phyloP scores from a whole-genome alignment of 2,797 vertebrate genomes.

The Poeciliopsis turneri region DNA sequence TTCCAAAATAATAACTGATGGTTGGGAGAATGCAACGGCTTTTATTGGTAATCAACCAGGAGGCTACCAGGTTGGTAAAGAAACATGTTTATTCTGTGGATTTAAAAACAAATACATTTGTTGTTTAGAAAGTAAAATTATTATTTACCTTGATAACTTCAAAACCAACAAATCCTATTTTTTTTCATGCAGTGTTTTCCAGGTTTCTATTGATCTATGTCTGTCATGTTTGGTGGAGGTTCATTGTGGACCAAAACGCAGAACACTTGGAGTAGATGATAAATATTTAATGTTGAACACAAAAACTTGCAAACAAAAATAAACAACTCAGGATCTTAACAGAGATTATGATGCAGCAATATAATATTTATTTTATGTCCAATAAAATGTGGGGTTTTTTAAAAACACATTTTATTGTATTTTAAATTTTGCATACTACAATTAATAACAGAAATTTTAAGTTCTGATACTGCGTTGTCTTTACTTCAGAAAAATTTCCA shows the following conservation, averaged over 20 bases:
- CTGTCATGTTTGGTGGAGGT: too few relatives aligned
- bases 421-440: not conserved
- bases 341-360: not conserved
- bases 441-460: not conserved
- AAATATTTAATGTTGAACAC: too few relatives aligned
- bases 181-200: not conserved
- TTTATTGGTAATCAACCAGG: conserved; percentile 76
- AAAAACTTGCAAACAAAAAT: too few relatives aligned
- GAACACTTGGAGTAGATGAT: too few relatives aligned
- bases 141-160: not conserved
- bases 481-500: not conserved
- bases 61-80: conserved; percentile 74
- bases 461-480: not conserved
- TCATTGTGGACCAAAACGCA: too few relatives aligned
- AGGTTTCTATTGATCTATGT: not conserved
- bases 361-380: not conserved
- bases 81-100: not conserved
- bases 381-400: not conserved
- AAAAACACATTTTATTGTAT: not conserved
- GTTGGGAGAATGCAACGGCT: conserved; percentile 71
- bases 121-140: not conserved
- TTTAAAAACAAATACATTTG: not conserved
- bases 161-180: not conserved
- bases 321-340: too few relatives aligned
- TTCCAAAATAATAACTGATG: conserved; percentile 30